phyloP scores from a whole-genome alignment of 2,797 vertebrate genomes.

The Parambassis ranga region DNA sequence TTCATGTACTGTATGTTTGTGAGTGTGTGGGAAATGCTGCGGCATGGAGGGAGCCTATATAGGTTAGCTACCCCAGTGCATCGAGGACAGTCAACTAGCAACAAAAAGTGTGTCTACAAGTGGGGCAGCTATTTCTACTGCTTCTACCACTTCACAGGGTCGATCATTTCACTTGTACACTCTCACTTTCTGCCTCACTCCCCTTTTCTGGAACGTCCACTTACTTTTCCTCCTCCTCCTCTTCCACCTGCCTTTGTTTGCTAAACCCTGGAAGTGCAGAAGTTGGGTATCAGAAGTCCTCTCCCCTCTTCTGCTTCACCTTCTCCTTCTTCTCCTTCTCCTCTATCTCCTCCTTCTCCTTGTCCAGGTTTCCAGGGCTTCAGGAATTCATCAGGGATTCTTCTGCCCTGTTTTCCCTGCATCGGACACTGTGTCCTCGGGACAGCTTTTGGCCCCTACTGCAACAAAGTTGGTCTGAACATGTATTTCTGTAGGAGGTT shows the following conservation, averaged over 20 bases:
- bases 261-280: slow-evolving; percentile 22
- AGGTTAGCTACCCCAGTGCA: slow-evolving; percentile 81
- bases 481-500: slow-evolving; percentile 20
- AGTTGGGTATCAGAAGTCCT: slow-evolving; percentile 31
- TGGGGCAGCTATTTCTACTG: slow-evolving; percentile 86
- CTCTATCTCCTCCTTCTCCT: background rate
- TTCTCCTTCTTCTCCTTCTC: slow-evolving; percentile 5
- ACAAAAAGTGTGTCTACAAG: slow-evolving; percentile 82
- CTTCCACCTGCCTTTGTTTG: slow-evolving; percentile 15
- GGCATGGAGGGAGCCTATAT: slow-evolving; percentile 72
- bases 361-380: slow-evolving; percentile 26
- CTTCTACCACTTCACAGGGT: slow-evolving; percentile 77
- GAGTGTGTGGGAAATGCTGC: slow-evolving; percentile 43
- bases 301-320: background rate
- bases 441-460: slow-evolving; percentile 17
- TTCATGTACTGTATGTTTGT: background rate
- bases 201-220: slow-evolving; percentile 63
- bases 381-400: slow-evolving; percentile 57
- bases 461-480: background rate
- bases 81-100: slow-evolving; percentile 75
- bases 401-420: slow-evolving; percentile 67
- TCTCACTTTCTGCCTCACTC: slow-evolving; percentile 29
- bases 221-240: slow-evolving; percentile 50
- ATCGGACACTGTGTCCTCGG: slow-evolving; percentile 45
- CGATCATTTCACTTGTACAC: slow-evolving; percentile 49